Conservation (phyloP, 35 echinoderm and acorn worm genomes). For the Ophioderma brevispina region DNA sequence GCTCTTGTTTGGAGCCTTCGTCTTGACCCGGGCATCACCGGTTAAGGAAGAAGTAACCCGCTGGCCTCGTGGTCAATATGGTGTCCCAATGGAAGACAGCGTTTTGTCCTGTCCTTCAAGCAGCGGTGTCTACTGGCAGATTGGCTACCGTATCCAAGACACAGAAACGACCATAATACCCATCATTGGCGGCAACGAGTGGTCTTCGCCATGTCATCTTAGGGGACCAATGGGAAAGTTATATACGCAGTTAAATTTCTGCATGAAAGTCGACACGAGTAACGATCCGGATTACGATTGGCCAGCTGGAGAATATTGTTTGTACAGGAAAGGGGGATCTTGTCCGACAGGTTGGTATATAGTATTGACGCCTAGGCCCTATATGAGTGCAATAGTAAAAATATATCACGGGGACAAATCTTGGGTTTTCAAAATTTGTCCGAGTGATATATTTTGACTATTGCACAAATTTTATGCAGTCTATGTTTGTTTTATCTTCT, state of each 20-base stretch:
- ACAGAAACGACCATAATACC: conserved; percentile 35
- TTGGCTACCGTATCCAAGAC: conserved; percentile 63
- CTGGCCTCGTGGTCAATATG: conserved; percentile 64
- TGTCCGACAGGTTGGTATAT: conserved; percentile 58
- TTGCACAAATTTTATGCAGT: too few relatives aligned
- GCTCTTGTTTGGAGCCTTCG: too few relatives aligned
- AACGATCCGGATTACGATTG: conserved; percentile 23
- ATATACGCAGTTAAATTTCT: conserved; percentile 77
- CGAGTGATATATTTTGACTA: too few relatives aligned
- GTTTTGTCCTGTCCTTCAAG: conserved; percentile 37
- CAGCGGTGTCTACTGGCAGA: conserved; percentile 58
- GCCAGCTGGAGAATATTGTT: conserved; percentile 67
- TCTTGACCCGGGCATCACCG: too few relatives aligned
- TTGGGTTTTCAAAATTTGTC: too few relatives aligned
- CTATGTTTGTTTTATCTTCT: too few relatives aligned
- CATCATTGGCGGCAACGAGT: conserved; percentile 32
- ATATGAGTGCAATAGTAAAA: too few relatives aligned
- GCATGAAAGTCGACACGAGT: conserved; percentile 32
- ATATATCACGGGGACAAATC: too few relatives aligned
- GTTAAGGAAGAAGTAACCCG: neutral
- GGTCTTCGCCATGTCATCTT: conserved; percentile 69
- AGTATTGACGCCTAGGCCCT: neutral
- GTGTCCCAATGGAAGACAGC: conserved; percentile 50
- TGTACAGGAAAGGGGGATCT: conserved; percentile 56
- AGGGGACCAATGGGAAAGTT: conserved; percentile 27